A percentile compares a stretch with the other conserved stretches of the same genome.
Conservation (phyloP, 1,140 invertebrate species). For the Capitella teleta region DNA sequence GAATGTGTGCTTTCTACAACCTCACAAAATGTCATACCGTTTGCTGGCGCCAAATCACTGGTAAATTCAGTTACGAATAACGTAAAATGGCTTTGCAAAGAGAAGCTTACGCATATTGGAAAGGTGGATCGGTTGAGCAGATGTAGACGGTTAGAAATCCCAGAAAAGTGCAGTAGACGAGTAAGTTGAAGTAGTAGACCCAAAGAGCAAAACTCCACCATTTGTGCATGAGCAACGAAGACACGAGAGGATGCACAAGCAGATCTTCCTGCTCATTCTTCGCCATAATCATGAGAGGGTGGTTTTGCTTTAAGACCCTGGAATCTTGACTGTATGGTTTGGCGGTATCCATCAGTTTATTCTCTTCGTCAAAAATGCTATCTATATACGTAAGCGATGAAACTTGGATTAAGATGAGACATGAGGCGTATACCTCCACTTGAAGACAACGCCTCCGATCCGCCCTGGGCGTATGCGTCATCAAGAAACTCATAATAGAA, state of each 20-base stretch:
- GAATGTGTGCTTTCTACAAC: background rate
- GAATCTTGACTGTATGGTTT: constrained; percentile 35
- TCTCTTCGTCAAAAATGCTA: constrained; percentile 31
- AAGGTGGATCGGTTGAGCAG: constrained; percentile 31
- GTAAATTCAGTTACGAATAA: no score
- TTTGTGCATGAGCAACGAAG: constrained; percentile 43
- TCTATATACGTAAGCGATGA: no score
- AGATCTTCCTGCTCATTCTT: constrained; percentile 35
- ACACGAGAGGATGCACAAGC: constrained; percentile 45
- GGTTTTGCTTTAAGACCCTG: constrained; percentile 43
- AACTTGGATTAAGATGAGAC: no score
- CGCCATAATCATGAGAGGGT: constrained; percentile 47
- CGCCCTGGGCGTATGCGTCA: constrained; percentile 40
- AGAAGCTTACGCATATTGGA: background rate
- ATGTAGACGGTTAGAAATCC: constrained; percentile 44
- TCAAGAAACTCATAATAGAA: constrained; percentile 41
- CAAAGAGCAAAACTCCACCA: constrained; percentile 44
- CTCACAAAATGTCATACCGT: no score
- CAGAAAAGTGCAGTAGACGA: constrained; percentile 44
- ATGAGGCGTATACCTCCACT: no score
- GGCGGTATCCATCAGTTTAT: constrained; percentile 20
- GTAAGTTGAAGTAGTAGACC: constrained; percentile 46
- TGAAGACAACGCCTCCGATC: constrained; percentile 13
- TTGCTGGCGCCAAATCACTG: no score
- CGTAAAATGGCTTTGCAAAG: no score